Evolutionary conservation across 2,888 invertebrate species (phyloP).

Genomic region (Poecilobothrus nobilitatus): DNA sequence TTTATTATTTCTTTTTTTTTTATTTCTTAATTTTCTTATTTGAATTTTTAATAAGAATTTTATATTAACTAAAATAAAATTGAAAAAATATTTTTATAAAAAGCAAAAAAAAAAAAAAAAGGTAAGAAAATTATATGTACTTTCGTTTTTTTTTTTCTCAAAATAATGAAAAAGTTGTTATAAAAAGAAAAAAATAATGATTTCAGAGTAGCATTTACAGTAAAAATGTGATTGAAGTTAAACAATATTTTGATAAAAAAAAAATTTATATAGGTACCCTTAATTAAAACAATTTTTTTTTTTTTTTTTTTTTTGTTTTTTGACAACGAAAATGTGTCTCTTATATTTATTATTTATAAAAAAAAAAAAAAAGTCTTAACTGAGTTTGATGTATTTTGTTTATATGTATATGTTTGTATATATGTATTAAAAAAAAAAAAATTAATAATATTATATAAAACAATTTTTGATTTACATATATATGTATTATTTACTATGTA

Average conservation of each 20-base stretch:
- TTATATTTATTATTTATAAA: background rate
- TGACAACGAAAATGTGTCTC: background rate
- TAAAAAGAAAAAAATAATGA: too few species aligned
- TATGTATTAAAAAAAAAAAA: too few species aligned
- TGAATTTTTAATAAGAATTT: background rate
- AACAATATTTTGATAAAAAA: background rate
- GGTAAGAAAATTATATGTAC: background rate
- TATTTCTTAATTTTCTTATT: background rate
- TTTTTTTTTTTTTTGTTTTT: background rate
- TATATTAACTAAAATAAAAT: background rate
- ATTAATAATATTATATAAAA: too few species aligned
- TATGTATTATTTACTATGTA: too few species aligned
- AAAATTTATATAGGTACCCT: background rate
- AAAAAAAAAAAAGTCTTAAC: background rate
- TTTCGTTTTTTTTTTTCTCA: too few species aligned
- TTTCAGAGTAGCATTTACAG: too few species aligned
- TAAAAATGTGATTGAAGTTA: too few species aligned
- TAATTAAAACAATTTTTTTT: background rate
- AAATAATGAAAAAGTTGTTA: too few species aligned
- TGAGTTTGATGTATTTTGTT: background rate
- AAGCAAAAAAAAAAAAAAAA: background rate
- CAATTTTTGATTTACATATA: too few species aligned
- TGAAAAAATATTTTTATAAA: background rate
- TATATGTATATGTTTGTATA: too few species aligned
- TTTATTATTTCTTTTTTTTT: background rate